Evolutionary conservation across 1,140 invertebrate genomes (phyloP).

Genomic region (Ptiloglossa arizonensis): DNA sequence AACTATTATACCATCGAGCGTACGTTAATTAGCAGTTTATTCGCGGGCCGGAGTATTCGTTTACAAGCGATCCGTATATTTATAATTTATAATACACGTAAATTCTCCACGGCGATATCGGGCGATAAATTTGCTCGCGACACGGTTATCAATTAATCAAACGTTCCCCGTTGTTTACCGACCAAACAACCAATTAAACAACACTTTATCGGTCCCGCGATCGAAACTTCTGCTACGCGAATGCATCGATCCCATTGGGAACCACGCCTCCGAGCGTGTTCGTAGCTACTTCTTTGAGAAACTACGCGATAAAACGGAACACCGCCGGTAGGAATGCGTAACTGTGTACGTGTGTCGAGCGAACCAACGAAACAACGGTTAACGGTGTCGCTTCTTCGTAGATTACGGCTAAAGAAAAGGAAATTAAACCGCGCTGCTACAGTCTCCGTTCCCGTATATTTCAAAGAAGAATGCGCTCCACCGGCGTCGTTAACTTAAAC

Average conservation of each 20-base stretch:
- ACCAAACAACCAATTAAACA: not conserved
- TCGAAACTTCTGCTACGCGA: not conserved
- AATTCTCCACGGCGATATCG: not conserved
- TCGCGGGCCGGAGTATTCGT: not conserved
- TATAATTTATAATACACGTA: not conserved
- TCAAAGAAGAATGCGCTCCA: too few species aligned
- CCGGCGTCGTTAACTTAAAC: not conserved
- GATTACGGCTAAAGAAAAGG: constrained; percentile 6
- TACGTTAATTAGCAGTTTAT: constrained; percentile 12
- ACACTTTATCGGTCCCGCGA: not conserved
- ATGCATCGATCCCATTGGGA: not conserved
- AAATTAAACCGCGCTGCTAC: constrained; percentile 19
- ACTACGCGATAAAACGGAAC: constrained; percentile 2
- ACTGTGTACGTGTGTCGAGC: not conserved
- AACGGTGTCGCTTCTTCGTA: constrained; percentile 12
- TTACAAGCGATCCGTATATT: not conserved
- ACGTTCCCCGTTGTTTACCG: not conserved
- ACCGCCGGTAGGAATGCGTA: not conserved
- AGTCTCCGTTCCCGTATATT: not conserved
- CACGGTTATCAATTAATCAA: constrained; percentile 9
- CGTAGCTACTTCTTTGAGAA: not conserved
- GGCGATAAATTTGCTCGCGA: not conserved
- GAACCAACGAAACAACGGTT: constrained; percentile 20
- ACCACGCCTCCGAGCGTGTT: too few species aligned
- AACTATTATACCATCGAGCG: not conserved